Evolutionary conservation across 2,888 invertebrate species (phyloP).

Genomic region (Allacma fusca): DNA sequence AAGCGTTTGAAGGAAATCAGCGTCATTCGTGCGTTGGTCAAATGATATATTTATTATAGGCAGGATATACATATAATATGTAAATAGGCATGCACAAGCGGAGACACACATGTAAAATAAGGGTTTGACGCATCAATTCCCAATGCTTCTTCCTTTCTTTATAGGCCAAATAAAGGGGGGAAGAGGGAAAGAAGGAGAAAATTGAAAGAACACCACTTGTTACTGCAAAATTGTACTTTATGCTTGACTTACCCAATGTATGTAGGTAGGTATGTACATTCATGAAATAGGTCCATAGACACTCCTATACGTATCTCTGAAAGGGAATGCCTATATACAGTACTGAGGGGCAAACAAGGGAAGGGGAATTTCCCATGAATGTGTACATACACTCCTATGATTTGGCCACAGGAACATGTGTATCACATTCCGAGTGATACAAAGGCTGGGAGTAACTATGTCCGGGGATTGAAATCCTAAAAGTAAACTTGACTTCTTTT

Average conservation of each 20-base stretch:
- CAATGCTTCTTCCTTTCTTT: background rate
- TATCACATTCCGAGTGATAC: background rate
- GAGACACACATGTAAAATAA: no score
- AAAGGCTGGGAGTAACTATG: background rate
- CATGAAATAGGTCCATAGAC: no score
- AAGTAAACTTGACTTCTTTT: constrained; percentile 21
- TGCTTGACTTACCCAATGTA: background rate
- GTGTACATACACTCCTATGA: background rate
- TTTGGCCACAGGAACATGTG: background rate
- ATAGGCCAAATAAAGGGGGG: background rate
- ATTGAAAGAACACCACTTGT: constrained; percentile 20
- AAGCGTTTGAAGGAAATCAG: constrained; percentile 4
- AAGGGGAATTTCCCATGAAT: background rate
- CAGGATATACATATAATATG: no score
- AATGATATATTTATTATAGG: no score
- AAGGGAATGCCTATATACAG: background rate
- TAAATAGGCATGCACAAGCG: no score
- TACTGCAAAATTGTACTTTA: background rate
- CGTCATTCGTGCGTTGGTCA: background rate
- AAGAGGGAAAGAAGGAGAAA: constrained; percentile 1
- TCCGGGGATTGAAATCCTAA: background rate
- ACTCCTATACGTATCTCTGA: background rate
- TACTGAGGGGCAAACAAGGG: no score
- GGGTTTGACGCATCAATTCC: constrained; percentile 3
- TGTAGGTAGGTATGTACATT: no score